Conservation (phyloP, 2,797 vertebrate species). For the Hypotaenidia philippensis region DNA sequence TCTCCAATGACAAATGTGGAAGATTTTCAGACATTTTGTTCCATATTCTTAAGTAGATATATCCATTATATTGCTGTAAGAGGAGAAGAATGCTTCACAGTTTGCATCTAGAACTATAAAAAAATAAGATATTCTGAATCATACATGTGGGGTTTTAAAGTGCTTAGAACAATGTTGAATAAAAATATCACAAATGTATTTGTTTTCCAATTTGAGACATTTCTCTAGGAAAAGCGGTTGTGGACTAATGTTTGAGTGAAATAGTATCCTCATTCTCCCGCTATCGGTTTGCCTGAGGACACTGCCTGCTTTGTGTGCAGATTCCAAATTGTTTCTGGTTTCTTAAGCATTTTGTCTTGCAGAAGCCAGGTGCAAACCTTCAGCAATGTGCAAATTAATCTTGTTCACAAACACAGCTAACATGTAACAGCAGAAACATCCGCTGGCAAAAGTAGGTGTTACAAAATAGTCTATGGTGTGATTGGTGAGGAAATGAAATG, state of each 20-base stretch:
- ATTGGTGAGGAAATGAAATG: slow-evolving; percentile 41
- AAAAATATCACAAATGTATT: not conserved
- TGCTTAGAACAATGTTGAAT: not conserved
- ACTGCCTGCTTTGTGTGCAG: not conserved
- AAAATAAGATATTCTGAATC: not conserved
- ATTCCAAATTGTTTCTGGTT: not conserved
- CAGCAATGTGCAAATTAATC: slow-evolving; percentile 35
- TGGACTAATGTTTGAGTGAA: not conserved
- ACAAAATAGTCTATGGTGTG: not conserved
- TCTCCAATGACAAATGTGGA: not conserved
- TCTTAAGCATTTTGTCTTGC: slow-evolving; percentile 13
- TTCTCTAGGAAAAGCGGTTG: not conserved
- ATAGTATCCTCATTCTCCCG: not conserved
- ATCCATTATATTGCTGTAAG: not conserved
- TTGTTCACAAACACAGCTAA: slow-evolving; percentile 17
- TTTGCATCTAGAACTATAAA: not conserved
- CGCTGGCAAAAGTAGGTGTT: not conserved
- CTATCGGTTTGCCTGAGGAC: not conserved
- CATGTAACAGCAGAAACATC: slow-evolving; percentile 31
- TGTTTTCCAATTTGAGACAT: not conserved
- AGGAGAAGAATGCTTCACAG: not conserved
- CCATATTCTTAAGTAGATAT: not conserved
- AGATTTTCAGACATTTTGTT: not conserved
- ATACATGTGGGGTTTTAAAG: not conserved
- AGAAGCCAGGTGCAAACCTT: slow-evolving; percentile 21